These are phyloP conservation scores for Hylyphantes graminicola DNA, from an alignment of 1,140 invertebrate species.

Conservation along the genomic window DNA sequence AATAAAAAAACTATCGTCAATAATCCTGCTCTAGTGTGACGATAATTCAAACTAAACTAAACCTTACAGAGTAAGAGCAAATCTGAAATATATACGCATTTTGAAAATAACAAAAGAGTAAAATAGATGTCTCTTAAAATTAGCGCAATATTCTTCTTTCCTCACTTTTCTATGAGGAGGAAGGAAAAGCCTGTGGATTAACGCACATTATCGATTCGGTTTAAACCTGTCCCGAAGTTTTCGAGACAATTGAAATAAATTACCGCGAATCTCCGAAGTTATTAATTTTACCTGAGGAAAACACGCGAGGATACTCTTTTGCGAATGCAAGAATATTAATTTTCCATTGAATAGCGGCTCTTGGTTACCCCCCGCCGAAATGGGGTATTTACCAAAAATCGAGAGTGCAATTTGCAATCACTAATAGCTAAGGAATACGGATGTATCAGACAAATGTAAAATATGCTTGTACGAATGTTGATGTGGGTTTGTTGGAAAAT, in stretches of 20 bases:
- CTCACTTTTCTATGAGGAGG: not conserved
- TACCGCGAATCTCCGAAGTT: conserved; percentile 39
- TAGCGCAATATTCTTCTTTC: too few relatives aligned
- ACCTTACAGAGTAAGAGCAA: too few relatives aligned
- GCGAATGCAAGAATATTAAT: conserved; percentile 37
- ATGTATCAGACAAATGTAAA: too few relatives aligned
- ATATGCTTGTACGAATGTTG: too few relatives aligned
- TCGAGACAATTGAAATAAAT: conserved; percentile 51
- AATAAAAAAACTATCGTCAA: too few relatives aligned
- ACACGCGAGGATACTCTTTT: conserved; percentile 40
- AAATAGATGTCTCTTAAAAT: too few relatives aligned
- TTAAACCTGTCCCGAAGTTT: conserved; percentile 23
- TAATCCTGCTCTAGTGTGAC: too few relatives aligned
- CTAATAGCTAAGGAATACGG: conserved; percentile 15
- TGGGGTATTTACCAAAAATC: conserved; percentile 6
- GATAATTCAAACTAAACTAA: too few relatives aligned
- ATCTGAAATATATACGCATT: too few relatives aligned
- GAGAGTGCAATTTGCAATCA: conserved; percentile 31
- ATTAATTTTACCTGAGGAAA: conserved; percentile 50
- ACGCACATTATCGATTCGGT: conserved; percentile 32
- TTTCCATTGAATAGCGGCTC: conserved; percentile 34
- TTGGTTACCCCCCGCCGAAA: not conserved
- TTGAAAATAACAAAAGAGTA: too few relatives aligned
- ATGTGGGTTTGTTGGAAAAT: too few relatives aligned
- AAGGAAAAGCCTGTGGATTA: conserved; percentile 17